Percentiles rank a stretch among this genome's conserved stretches.
Conservation (phyloP, 2,888 invertebrate species). For the Heliconius ethilla region DNA sequence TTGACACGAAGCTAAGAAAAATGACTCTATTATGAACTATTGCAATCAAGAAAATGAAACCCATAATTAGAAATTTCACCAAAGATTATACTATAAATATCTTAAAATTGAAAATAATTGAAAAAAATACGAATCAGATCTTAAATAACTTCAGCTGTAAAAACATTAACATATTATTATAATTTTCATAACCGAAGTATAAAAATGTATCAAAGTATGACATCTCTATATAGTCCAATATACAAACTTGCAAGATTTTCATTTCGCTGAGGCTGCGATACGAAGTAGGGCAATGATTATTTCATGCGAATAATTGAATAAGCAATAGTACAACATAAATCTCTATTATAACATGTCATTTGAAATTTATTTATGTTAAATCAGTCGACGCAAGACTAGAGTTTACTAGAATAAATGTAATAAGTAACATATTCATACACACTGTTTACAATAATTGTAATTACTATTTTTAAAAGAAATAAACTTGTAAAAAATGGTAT, state of each 20-base stretch:
- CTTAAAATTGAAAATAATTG: neutral
- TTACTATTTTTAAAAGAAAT: neutral
- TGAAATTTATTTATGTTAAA: slow-evolving; percentile 21
- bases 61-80: neutral
- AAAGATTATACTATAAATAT: neutral
- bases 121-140: neutral
- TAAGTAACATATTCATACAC: neutral
- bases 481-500: neutral
- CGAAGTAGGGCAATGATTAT: slow-evolving; percentile 28
- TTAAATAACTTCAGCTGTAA: neutral
- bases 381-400: neutral
- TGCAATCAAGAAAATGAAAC: neutral
- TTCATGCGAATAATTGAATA: slow-evolving; percentile 32
- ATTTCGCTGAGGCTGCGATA: neutral
- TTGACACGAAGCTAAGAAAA: too few relatives aligned
- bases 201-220: neutral
- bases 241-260: neutral
- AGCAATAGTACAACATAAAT: slow-evolving; percentile 36
- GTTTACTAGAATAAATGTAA: neutral
- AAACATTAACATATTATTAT: neutral
- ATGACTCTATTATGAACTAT: neutral
- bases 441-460: neutral
- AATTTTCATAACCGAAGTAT: neutral
- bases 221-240: neutral
- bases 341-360: slow-evolving; percentile 26